Evolutionary conservation across 2,113 vertebrate species (phyloP).

Genomic region (Terrapene triunguis): DNA sequence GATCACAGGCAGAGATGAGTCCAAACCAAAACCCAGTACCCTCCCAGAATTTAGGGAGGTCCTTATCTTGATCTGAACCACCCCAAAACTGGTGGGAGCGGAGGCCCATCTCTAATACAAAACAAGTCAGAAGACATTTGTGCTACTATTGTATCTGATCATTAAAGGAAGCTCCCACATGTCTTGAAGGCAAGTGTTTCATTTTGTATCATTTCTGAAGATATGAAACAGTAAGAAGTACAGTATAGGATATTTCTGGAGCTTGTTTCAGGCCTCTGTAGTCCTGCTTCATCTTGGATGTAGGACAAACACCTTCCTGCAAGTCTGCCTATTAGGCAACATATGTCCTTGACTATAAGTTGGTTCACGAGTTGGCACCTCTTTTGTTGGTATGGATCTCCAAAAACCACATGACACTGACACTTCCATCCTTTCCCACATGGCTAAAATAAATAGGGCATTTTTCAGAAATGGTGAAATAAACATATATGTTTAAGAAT

Average conservation of each 20-base stretch:
- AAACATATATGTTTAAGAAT: background rate
- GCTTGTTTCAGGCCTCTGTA: background rate
- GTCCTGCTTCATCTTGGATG: background rate
- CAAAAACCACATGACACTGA: background rate
- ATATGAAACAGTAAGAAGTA: constrained; percentile 23
- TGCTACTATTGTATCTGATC: background rate
- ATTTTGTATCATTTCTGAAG: constrained; percentile 3
- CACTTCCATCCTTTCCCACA: background rate
- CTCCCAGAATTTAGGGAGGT: background rate
- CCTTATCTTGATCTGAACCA: background rate
- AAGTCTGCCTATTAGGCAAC: background rate
- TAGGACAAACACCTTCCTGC: background rate
- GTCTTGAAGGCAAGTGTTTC: background rate
- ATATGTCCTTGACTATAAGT: background rate
- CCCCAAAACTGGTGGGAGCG: background rate
- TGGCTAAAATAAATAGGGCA: constrained; percentile 2
- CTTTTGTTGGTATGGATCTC: background rate
- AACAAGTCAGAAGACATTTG: background rate
- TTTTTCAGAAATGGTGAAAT: constrained; percentile 14
- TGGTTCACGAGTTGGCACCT: constrained; percentile 13
- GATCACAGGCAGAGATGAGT: background rate
- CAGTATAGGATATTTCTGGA: background rate
- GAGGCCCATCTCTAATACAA: background rate
- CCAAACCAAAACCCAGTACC: background rate
- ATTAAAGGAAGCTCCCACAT: background rate